phyloP scores from a whole-genome alignment of 1,140 invertebrate genomes.

The Drosophila parabipectinata region DNA sequence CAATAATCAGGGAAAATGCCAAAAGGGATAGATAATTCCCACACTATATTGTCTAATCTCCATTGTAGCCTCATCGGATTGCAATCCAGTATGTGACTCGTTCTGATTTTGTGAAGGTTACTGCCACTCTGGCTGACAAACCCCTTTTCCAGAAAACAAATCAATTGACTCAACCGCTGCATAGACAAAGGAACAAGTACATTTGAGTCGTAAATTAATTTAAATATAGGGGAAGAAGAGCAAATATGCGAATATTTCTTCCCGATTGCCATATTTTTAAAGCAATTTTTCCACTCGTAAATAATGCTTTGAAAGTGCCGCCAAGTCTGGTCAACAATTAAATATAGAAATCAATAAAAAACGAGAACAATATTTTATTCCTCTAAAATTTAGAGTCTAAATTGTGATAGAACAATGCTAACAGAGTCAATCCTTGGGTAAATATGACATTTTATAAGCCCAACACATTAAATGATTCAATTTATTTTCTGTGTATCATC shows the following conservation, averaged over 20 bases:
- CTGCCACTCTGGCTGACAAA: background rate
- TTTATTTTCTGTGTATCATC: conserved; percentile 29
- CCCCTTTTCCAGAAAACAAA: conserved; percentile 58
- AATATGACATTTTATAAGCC: background rate
- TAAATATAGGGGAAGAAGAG: conserved; percentile 40
- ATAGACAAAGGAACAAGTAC: conserved; percentile 23
- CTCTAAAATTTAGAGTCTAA: too few species aligned
- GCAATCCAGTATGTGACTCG: background rate
- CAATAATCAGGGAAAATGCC: background rate
- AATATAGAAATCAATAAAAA: conserved; percentile 5
- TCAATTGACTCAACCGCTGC: conserved; percentile 53
- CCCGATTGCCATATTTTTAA: conserved; percentile 36
- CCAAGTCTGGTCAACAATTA: background rate
- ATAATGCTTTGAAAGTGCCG: conserved; percentile 60
- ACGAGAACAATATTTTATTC: background rate
- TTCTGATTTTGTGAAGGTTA: conserved; percentile 7
- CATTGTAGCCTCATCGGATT: background rate
- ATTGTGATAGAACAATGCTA: too few species aligned
- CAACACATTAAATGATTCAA: background rate
- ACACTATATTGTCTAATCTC: background rate
- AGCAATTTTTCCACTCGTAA: conserved; percentile 38
- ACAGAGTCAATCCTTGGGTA: background rate
- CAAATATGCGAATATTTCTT: conserved; percentile 50
- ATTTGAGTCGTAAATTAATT: conserved; percentile 73
- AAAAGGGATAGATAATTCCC: background rate